Percentiles rank a stretch among this genome's conserved stretches.
phyloP scores from a whole-genome alignment of 2,888 invertebrate genomes.

The Eucera pruinosa region DNA sequence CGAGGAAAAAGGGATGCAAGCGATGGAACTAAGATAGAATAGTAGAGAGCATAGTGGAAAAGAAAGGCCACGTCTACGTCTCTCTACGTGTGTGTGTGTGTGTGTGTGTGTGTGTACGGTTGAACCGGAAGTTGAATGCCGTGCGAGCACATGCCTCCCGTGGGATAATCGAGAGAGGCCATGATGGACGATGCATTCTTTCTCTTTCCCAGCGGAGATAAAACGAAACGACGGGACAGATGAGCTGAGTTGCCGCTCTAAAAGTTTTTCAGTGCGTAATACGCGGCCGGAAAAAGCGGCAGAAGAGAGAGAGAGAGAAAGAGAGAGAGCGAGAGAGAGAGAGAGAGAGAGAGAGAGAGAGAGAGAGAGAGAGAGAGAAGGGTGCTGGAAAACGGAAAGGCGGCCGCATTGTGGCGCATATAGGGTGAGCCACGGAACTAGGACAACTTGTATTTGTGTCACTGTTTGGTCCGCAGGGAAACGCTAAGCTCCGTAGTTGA shows the following conservation, averaged over 20 bases:
- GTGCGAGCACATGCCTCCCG: slow-evolving; percentile 55
- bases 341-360: no score
- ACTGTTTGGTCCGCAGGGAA: slow-evolving; percentile 45
- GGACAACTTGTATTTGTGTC: slow-evolving; percentile 50
- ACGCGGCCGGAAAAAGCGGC: slow-evolving; percentile 42
- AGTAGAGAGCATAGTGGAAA: no score
- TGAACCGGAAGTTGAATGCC: slow-evolving; percentile 47
- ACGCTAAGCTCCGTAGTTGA: slow-evolving; percentile 2
- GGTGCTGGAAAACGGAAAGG: slow-evolving; percentile 43
- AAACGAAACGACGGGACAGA: slow-evolving; percentile 61
- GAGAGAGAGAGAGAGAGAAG: no score
- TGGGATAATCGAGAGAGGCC: slow-evolving; percentile 70
- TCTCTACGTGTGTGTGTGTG: no score
- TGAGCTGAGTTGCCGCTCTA: slow-evolving; percentile 54
- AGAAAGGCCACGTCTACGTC: no score
- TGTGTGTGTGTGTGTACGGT: slow-evolving; percentile 30
- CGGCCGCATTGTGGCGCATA: slow-evolving; percentile 51
- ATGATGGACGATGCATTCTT: slow-evolving; percentile 70
- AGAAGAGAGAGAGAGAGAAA: no score
- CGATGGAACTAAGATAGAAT: no score
- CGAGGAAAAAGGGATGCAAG: no score
- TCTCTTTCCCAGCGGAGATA: slow-evolving; percentile 61
- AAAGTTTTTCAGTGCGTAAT: slow-evolving; percentile 68
- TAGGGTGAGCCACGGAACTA: slow-evolving; percentile 46
- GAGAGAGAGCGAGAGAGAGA: no score